Evolutionary conservation across 2,888 invertebrate species (phyloP).

Genomic region (Hymenopus coronatus): DNA sequence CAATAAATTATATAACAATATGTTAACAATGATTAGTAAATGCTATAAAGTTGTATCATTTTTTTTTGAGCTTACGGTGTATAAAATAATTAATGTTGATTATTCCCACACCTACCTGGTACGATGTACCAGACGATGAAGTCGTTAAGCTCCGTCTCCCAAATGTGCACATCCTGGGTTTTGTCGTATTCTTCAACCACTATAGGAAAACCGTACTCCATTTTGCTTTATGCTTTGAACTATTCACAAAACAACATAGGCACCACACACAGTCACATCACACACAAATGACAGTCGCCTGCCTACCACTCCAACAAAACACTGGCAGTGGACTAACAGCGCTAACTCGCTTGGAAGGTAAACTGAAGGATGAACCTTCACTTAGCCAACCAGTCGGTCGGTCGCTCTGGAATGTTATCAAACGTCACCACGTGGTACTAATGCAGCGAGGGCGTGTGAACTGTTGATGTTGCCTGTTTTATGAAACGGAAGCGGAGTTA

Average conservation of each 20-base stretch:
- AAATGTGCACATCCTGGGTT: constrained; percentile 43
- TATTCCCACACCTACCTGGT: constrained; percentile 34
- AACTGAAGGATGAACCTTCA: background rate
- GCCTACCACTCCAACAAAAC: background rate
- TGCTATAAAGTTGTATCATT: too few species aligned
- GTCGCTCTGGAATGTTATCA: background rate
- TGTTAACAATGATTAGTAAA: too few species aligned
- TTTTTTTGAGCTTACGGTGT: too few species aligned
- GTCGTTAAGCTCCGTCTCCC: constrained; percentile 43
- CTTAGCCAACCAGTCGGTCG: background rate
- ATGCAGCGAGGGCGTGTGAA: background rate
- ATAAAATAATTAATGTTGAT: too few species aligned
- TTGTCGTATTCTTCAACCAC: constrained; percentile 42
- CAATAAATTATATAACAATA: too few species aligned
- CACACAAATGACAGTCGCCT: background rate
- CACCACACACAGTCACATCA: background rate
- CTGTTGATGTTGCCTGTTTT: background rate
- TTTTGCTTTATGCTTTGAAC: constrained; percentile 7
- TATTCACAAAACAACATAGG: background rate
- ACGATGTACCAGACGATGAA: constrained; percentile 47
- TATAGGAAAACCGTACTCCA: constrained; percentile 36
- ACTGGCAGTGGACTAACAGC: background rate
- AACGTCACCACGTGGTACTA: background rate
- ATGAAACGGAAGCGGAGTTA: background rate
- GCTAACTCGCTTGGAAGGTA: background rate